phyloP scores from a whole-genome alignment of 2,113 vertebrate species.

The Rhinogobius similis region DNA sequence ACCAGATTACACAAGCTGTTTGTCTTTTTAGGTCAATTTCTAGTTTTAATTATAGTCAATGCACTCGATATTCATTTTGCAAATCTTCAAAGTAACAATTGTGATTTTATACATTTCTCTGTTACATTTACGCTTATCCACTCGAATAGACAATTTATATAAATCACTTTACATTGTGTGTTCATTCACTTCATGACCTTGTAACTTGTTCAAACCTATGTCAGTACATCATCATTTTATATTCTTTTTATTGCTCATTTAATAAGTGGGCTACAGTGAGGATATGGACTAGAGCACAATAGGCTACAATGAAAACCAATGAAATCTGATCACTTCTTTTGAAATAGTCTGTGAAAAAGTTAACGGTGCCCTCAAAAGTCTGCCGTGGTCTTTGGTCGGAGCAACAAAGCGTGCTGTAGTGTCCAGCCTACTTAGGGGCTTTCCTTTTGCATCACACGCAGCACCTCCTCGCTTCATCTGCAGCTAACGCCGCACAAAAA shows the following conservation, averaged over 20 bases:
- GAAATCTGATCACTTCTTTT: not conserved
- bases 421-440: slow-evolving; percentile 59
- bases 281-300: not conserved
- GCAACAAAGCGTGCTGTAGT: slow-evolving; percentile 63
- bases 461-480: slow-evolving; percentile 68
- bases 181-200: no score
- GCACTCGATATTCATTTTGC: no score
- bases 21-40: no score
- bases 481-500: slow-evolving; percentile 73
- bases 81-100: no score
- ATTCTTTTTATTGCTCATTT: not conserved
- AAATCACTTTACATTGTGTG: no score
- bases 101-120: no score
- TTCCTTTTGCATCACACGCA: slow-evolving; percentile 63
- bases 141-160: no score
- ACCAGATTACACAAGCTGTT: no score
- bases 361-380: slow-evolving; percentile 18
- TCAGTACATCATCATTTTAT: not conserved
- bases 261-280: not conserved
- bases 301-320: not conserved
- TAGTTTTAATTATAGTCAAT: no score
- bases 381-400: slow-evolving; percentile 58
- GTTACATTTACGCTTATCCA: no score
- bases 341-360: slow-evolving; percentile 1
- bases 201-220: not conserved